phyloP scores from a whole-genome alignment of 2,113 vertebrate species.

The Chrysochloris asiatica region DNA sequence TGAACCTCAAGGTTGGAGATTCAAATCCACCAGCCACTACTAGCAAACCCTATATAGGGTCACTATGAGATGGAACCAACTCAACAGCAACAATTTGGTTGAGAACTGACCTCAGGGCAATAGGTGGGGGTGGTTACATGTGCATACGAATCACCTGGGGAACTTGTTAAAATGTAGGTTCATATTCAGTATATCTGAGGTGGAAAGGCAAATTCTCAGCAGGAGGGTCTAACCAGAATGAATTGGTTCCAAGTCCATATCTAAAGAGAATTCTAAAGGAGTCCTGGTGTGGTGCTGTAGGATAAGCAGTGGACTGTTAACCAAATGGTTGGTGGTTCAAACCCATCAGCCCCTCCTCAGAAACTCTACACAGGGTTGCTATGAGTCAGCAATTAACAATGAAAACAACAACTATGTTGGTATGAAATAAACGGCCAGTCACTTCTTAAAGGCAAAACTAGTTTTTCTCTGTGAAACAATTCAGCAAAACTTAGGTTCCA shows the following conservation, averaged over 20 bases:
- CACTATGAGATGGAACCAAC: too few relatives aligned
- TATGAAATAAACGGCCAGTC: conserved; percentile 34
- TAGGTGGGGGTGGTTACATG: too few relatives aligned
- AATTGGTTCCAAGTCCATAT: background rate
- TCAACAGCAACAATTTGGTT: too few relatives aligned
- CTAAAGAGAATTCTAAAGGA: conserved; percentile 1
- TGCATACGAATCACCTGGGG: background rate
- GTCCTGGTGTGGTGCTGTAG: too few relatives aligned
- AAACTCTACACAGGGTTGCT: too few relatives aligned
- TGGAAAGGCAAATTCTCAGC: background rate
- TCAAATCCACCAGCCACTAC: too few relatives aligned
- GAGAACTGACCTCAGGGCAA: background rate
- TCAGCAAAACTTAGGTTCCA: conserved; percentile 41
- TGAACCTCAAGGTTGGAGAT: too few relatives aligned
- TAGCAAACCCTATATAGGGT: too few relatives aligned
- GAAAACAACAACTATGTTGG: background rate
- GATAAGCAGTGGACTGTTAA: too few relatives aligned
- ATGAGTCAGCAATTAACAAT: too few relatives aligned
- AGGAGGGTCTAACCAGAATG: background rate
- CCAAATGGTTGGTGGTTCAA: too few relatives aligned
- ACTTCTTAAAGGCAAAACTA: conserved; percentile 51
- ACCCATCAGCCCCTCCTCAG: too few relatives aligned
- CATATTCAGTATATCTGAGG: background rate
- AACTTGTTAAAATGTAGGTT: background rate
- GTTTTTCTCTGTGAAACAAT: conserved; percentile 50